phyloP scores from a whole-genome alignment of 2,113 vertebrate genomes.

The Xerus inauris region DNA sequence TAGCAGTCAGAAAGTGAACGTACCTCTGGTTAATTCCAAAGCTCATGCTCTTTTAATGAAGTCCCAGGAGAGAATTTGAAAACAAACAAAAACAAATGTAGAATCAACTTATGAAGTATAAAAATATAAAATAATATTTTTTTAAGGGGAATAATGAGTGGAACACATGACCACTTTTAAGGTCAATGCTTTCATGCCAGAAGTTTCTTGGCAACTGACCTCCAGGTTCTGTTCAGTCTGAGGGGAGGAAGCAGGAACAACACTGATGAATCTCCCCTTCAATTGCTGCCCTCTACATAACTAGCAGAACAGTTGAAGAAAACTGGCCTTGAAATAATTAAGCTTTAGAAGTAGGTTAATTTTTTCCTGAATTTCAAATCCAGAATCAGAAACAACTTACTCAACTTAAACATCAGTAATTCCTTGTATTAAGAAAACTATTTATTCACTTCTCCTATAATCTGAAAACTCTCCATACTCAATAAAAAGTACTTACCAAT shows the following conservation, averaged over 20 bases:
- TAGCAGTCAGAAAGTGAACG: not conserved
- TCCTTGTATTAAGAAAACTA: conserved; percentile 45
- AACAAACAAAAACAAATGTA: not conserved
- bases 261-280: not conserved
- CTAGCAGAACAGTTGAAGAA: not conserved
- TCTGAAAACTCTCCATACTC: conserved; percentile 34
- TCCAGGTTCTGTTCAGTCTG: not conserved
- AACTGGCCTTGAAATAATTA: not conserved
- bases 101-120: not conserved
- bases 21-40: conserved; percentile 3
- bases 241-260: not conserved
- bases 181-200: not conserved
- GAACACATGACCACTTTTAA: not conserved
- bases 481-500: conserved; percentile 35
- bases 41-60: not conserved
- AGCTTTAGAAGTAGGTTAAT: not conserved
- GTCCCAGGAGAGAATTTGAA: not conserved
- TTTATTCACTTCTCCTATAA: conserved; percentile 2
- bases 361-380: conserved; percentile 64
- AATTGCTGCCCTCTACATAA: not conserved
- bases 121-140: not conserved
- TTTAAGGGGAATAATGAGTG: not conserved
- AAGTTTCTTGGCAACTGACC: not conserved
- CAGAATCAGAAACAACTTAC: conserved; percentile 35
- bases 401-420: conserved; percentile 3